Conservation (phyloP, 1,140 invertebrate species). For the Hyles euphorbiae region DNA sequence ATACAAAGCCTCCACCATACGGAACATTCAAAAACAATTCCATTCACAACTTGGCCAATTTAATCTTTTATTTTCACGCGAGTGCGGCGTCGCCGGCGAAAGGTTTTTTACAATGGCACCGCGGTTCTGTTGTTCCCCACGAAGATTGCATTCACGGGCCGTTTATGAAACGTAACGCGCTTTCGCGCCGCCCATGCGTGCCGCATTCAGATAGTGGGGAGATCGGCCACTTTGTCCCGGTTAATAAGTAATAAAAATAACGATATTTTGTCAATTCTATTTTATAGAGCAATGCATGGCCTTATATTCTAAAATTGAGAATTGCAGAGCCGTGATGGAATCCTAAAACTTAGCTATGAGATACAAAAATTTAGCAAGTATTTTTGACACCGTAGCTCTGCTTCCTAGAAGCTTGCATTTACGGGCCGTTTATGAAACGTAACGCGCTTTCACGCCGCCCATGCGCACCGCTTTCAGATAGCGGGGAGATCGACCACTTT, state of each 20-base stretch:
- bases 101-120: slow-evolving; percentile 19
- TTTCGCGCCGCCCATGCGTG: slow-evolving; percentile 17
- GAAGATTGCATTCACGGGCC: slow-evolving; percentile 28
- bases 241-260: no score
- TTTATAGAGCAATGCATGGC: no score
- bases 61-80: slow-evolving; percentile 13
- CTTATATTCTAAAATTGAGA: no score
- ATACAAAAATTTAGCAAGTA: background rate
- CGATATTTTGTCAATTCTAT: no score
- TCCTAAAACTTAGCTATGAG: no score
- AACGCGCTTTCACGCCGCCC: slow-evolving; percentile 18
- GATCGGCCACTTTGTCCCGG: no score
- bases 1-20: no score
- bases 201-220: background rate
- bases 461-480: background rate
- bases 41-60: no score
- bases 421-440: slow-evolving; percentile 25
- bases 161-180: slow-evolving; percentile 24
- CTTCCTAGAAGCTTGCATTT: slow-evolving; percentile 26
- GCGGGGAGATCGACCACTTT: no score
- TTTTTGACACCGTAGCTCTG: slow-evolving; percentile 16
- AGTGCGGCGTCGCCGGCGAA: slow-evolving; percentile 9
- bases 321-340: no score
- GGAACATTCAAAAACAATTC: no score
- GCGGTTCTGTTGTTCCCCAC: slow-evolving; percentile 17